Percentiles rank a stretch among this genome's conserved stretches.
Evolutionary conservation across 2,113 vertebrate species (phyloP).

Genomic region (Ia io): DNA sequence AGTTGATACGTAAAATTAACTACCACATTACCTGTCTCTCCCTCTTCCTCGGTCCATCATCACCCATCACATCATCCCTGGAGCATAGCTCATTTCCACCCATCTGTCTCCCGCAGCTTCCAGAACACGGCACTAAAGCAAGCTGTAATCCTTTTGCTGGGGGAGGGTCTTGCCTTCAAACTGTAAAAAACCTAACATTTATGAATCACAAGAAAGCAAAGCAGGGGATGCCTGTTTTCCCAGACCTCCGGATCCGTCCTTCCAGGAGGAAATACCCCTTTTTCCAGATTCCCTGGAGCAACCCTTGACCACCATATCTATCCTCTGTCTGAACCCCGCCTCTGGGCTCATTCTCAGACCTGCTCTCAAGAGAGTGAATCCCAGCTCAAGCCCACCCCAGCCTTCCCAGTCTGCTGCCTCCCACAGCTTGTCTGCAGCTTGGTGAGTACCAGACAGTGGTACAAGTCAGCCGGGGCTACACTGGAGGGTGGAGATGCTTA

Average conservation of each 20-base stretch:
- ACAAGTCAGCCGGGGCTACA: rapidly evolving
- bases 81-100: neutral
- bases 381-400: rapidly evolving
- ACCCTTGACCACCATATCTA: neutral
- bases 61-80: no score
- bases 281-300: neutral
- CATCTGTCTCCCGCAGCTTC: neutral
- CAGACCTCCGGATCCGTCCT: neutral
- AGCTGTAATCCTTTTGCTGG: neutral
- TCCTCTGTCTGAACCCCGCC: no score
- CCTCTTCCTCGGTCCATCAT: neutral
- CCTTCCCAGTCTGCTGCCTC: neutral
- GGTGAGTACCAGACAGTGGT: no score
- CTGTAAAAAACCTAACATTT: neutral
- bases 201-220: no score
- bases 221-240: neutral
- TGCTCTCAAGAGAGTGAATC: neutral
- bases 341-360: neutral
- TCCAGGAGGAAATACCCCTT: neutral
- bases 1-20: neutral
- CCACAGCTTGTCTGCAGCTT: neutral
- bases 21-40: neutral
- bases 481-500: no score
- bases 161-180: neutral
- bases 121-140: neutral